Conservation (phyloP, 2,113 vertebrate genomes). For the Brevimyrus niger region DNA sequence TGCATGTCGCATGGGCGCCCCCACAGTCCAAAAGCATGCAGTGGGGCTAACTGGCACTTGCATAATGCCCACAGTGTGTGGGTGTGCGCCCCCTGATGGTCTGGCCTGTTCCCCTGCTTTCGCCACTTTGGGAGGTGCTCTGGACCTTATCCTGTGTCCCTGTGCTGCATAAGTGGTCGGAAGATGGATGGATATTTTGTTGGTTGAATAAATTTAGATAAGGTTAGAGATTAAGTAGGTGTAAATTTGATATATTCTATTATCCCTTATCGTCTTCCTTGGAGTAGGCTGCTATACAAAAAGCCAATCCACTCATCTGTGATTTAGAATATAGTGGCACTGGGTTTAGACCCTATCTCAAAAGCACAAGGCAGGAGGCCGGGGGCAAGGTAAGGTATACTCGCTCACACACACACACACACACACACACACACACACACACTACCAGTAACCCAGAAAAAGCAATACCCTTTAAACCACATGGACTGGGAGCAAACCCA, state of each 20-base stretch:
- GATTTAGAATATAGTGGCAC: background rate
- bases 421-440: background rate
- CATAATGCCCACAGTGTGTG: background rate
- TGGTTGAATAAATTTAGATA: background rate
- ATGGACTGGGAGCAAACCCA: background rate
- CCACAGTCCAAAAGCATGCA: background rate
- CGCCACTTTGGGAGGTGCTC: background rate
- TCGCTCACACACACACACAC: background rate
- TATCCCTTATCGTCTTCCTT: background rate
- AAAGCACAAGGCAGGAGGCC: background rate
- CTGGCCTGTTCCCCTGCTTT: background rate
- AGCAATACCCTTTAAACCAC: background rate
- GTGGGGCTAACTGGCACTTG: background rate
- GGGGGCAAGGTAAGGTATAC: background rate
- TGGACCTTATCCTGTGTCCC: background rate
- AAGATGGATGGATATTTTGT: background rate
- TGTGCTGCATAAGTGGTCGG: background rate
- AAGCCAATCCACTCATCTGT: background rate
- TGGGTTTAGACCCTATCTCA: background rate
- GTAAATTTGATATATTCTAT: background rate
- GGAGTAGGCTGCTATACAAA: background rate
- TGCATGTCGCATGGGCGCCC: background rate
- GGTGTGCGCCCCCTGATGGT: background rate
- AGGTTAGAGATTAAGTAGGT: background rate
- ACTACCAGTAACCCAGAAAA: background rate